Conservation (phyloP, 2,888 invertebrate genomes). For the Tachina fera region DNA sequence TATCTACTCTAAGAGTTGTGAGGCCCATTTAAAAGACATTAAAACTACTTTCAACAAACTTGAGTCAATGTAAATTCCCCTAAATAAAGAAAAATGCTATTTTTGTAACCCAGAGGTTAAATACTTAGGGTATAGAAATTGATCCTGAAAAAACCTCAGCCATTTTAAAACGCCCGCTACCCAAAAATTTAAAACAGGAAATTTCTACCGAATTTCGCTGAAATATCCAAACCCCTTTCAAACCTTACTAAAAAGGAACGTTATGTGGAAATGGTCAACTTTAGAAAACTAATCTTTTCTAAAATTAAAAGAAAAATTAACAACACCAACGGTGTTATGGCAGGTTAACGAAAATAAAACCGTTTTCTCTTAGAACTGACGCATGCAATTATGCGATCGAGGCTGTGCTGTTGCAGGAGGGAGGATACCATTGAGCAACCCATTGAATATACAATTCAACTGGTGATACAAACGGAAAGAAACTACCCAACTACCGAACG, state of each 20-base stretch:
- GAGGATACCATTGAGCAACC: not conserved
- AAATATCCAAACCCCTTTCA: slow-evolving; percentile 74
- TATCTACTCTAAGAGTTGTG: too few relatives aligned
- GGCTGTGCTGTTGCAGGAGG: slow-evolving; percentile 7
- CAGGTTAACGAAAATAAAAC: slow-evolving; percentile 3
- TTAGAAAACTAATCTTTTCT: slow-evolving; percentile 67
- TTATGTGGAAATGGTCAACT: slow-evolving; percentile 56
- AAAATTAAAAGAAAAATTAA: too few relatives aligned
- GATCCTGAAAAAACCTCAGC: too few relatives aligned
- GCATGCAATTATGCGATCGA: not conserved
- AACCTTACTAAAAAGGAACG: too few relatives aligned
- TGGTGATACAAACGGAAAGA: not conserved
- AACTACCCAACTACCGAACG: slow-evolving; percentile 2
- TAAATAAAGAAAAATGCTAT: too few relatives aligned
- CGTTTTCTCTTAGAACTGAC: not conserved
- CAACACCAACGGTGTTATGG: not conserved
- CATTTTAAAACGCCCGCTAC: too few relatives aligned
- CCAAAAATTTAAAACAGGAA: slow-evolving; percentile 75
- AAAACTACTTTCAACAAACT: too few relatives aligned
- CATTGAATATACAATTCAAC: not conserved
- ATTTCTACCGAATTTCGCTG: slow-evolving; percentile 63
- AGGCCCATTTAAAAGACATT: too few relatives aligned
- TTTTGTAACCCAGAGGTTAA: too few relatives aligned
- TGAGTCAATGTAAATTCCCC: too few relatives aligned
- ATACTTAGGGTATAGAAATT: too few relatives aligned